A percentile compares a stretch with the other conserved stretches of the same genome.
These are phyloP conservation scores for Sitta carolinensis DNA, from an alignment of 2,797 vertebrate genomes.

Conservation along the genomic window DNA sequence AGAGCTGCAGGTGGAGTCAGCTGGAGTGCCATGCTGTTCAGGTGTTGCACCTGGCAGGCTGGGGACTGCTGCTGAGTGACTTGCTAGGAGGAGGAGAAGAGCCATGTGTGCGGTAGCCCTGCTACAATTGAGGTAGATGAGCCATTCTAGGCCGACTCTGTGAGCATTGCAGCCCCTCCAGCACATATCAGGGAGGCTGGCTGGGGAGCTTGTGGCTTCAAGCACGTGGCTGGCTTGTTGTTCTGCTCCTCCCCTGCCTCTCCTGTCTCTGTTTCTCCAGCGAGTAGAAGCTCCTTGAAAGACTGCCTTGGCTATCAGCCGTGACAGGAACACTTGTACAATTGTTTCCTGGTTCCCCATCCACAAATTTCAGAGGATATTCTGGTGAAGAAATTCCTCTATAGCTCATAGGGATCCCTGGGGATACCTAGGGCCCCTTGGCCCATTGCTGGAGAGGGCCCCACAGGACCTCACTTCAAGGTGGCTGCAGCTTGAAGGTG, in stretches of 20 bases:
- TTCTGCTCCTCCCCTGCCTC: not conserved
- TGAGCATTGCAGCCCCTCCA: not conserved
- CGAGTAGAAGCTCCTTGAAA: not conserved
- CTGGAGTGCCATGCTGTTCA: not conserved
- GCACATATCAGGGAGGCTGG: not conserved
- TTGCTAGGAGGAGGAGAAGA: not conserved
- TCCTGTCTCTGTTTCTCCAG: not conserved
- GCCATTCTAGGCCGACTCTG: not conserved
- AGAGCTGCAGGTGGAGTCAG: not conserved
- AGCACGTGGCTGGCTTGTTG: rapidly evolving
- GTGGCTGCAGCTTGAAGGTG: not conserved
- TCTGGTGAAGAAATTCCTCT: not conserved
- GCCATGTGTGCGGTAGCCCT: not conserved
- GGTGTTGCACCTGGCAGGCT: not conserved
- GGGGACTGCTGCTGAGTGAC: not conserved
- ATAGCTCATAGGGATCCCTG: rapidly evolving
- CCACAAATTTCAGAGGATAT: not conserved
- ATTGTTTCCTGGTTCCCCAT: not conserved
- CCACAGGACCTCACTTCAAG: not conserved
- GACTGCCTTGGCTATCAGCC: not conserved
- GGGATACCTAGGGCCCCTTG: not conserved
- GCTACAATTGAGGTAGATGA: not conserved
- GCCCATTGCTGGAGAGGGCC: not conserved
- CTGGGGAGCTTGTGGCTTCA: not conserved
- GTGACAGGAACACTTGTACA: not conserved